phyloP scores from a whole-genome alignment of 1,140 invertebrate genomes.

The Sarcophaga bullata region DNA sequence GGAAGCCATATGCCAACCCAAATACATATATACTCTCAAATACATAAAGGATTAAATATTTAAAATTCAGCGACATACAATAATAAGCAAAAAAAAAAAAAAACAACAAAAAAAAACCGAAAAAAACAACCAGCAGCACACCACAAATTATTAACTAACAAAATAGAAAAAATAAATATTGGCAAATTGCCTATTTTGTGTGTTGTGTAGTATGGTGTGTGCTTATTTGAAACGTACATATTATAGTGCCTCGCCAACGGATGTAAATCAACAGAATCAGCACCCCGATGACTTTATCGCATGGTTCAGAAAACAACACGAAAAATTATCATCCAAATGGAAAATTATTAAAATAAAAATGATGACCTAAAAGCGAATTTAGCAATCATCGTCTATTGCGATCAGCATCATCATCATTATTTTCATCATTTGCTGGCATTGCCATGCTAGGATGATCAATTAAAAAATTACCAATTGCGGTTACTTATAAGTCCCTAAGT shows the following conservation, averaged over 20 bases:
- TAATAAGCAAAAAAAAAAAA: too few species aligned
- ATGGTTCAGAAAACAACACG: background rate
- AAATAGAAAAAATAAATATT: background rate
- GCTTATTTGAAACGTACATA: background rate
- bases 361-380: constrained; percentile 14
- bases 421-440: background rate
- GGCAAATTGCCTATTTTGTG: background rate
- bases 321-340: background rate
- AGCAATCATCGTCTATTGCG: background rate
- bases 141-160: constrained; percentile 9
- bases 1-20: background rate
- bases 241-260: background rate
- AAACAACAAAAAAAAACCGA: too few species aligned
- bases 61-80: constrained; percentile 9
- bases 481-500: background rate
- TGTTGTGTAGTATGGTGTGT: background rate
- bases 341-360: constrained; percentile 4
- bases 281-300: background rate
- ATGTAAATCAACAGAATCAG: constrained; percentile 12
- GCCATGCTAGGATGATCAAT: background rate
- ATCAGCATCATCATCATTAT: background rate
- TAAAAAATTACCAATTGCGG: background rate
- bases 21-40: background rate
- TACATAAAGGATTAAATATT: constrained; percentile 12
- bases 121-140: background rate